Conservation (phyloP, 1,140 invertebrate genomes). For the Zaprionus ornatus region DNA sequence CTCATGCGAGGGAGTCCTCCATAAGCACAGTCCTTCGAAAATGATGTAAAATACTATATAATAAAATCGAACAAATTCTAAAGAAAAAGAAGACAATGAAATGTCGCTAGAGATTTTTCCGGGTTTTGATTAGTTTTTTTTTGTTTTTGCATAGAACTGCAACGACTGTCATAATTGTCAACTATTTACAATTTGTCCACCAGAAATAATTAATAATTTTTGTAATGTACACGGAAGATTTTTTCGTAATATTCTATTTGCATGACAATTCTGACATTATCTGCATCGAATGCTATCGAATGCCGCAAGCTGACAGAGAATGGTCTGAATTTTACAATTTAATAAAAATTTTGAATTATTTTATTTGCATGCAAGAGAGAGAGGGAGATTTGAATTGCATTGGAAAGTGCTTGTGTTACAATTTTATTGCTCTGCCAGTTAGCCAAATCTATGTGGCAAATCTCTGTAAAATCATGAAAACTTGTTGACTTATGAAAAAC, state of each 20-base stretch:
- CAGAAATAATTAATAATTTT: neutral
- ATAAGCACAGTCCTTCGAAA: neutral
- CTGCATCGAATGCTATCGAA: neutral
- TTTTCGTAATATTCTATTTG: neutral
- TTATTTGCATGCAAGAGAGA: neutral
- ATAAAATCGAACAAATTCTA: neutral
- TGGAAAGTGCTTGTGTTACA: neutral
- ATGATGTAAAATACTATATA: neutral
- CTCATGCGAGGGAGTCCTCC: neutral
- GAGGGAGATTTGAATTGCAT: neutral
- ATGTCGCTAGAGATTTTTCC: neutral
- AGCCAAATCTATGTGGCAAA: neutral
- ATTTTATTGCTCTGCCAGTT: neutral
- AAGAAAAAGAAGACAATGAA: neutral
- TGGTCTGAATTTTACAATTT: neutral
- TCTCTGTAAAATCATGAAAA: neutral
- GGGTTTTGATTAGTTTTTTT: neutral
- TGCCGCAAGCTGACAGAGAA: neutral
- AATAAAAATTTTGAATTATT: neutral
- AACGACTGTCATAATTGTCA: neutral
- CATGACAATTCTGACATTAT: slow-evolving; percentile 3
- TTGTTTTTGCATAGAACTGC: neutral
- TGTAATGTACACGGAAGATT: neutral
- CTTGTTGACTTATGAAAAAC: neutral
- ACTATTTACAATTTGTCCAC: neutral